Evolutionary conservation across 1,140 invertebrate species (phyloP), one percentile per base, ranked within the genome.

Genomic region (Pentalonia nigronervosa): DNA sequence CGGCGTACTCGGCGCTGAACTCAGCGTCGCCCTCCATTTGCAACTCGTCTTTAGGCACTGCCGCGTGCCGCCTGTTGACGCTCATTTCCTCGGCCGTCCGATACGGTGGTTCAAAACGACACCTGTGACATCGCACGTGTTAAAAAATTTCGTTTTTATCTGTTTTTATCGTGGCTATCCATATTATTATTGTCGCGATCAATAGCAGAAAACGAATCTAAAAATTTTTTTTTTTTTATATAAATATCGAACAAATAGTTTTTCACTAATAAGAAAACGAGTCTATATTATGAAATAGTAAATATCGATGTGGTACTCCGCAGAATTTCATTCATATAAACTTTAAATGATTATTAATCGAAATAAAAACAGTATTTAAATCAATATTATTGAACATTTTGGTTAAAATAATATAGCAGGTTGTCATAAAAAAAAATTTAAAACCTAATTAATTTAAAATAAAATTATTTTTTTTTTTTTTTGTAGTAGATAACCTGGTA

Each of bases 21-120:
- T 93, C 91, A 0, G 81, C 81, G 6, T 86, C 91, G 36, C 91
- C 81, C 23, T 86, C 91, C 50, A 93, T 25, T 48, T 86, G 91
- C 47, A 93, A 50, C 48, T 93, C 48, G 25, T 93, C 91, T 14
- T 53, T 84, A 36, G 91, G 91, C 50, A 93, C 91, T 7, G 91
- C 81, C n/a, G 91, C 91, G 48, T 93, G 81, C 34, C 91, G 48
- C 25, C 91, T 53, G 48, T 93, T 93, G 48, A 25, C 6, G 36
- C 91, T 93, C 91, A 93, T 93, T 25, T 93, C 91, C 91, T 93
- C 91, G 9, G 91, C 47, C 14, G 91, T 93, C 34, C 34, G 76
- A 34, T 93, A 93, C 34, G 91, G 91, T 36, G 81, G 67, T 41
- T 53, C 81, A 17, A 45, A 93, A 41, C 23, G 48, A 25, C 76